These are phyloP conservation scores for Cabera pusaria DNA, from an alignment of 2,888 invertebrate species.

Conservation along the genomic window DNA sequence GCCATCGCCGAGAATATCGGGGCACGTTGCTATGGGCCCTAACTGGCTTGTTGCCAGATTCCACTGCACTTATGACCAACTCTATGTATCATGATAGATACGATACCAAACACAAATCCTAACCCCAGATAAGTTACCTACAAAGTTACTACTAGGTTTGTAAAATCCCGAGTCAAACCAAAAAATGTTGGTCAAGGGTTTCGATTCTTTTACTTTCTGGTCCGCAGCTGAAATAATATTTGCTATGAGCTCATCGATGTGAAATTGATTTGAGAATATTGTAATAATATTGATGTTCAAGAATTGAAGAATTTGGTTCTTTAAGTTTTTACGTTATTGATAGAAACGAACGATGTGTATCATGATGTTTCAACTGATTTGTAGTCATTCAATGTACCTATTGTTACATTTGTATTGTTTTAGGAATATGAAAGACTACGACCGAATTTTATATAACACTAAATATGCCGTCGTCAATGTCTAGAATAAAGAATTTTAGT, in stretches of 20 bases:
- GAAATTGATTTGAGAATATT: conserved; percentile 11
- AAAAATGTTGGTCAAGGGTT: conserved; percentile 28
- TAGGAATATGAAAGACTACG: too few relatives aligned
- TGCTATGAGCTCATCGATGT: conserved; percentile 9
- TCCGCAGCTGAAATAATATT: conserved; percentile 19
- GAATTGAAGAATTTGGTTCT: neutral
- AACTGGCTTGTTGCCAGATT: conserved; percentile 33
- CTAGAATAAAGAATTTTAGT: too few relatives aligned
- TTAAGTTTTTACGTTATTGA: too few relatives aligned
- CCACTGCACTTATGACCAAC: conserved; percentile 24
- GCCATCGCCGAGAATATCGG: conserved; percentile 12
- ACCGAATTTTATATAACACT: too few relatives aligned
- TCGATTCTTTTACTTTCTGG: conserved; percentile 18
- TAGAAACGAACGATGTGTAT: too few relatives aligned
- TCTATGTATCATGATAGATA: conserved; percentile 21
- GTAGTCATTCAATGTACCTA: too few relatives aligned
- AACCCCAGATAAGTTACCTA: too few relatives aligned
- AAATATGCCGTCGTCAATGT: too few relatives aligned
- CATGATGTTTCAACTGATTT: too few relatives aligned
- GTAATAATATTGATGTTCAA: conserved; percentile 1
- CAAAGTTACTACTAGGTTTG: conserved; percentile 12
- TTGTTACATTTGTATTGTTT: too few relatives aligned
- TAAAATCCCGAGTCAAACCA: conserved; percentile 22
- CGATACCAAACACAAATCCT: conserved; percentile 19
- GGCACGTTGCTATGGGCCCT: conserved; percentile 27